Evolutionary conservation across 2,888 invertebrate species (phyloP).

Genomic region (Drosophila pseudotakahashii): DNA sequence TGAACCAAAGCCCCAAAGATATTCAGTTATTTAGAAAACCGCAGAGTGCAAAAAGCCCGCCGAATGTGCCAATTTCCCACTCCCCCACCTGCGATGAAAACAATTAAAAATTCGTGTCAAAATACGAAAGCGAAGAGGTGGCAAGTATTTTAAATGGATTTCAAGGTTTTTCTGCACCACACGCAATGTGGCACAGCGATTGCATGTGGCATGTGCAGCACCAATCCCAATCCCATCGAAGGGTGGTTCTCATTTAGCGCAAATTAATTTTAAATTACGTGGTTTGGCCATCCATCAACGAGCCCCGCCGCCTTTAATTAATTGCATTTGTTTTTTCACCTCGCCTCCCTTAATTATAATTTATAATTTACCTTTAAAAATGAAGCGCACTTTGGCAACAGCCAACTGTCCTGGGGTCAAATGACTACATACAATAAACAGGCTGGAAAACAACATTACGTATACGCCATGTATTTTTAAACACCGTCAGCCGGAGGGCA

Average conservation of each 20-base stretch:
- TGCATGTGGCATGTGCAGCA: conserved; percentile 25
- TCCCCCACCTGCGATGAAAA: conserved; percentile 18
- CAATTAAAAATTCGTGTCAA: conserved; percentile 75
- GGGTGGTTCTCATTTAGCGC: conserved; percentile 24
- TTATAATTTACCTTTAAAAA: conserved; percentile 45
- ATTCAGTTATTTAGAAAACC: conserved; percentile 74
- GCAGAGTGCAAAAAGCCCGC: conserved; percentile 67
- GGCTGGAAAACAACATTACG: conserved; percentile 17
- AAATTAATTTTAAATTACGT: conserved; percentile 51
- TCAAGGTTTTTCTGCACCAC: conserved; percentile 66
- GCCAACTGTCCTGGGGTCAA: conserved; percentile 15
- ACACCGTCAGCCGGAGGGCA: background rate
- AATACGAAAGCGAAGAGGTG: conserved; percentile 51
- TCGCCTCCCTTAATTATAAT: conserved; percentile 39
- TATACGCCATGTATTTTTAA: conserved; percentile 36
- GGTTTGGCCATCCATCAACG: conserved; percentile 20
- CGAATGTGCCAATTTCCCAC: conserved; percentile 63
- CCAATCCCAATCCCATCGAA: background rate
- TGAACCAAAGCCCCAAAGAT: conserved; percentile 60
- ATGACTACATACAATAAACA: conserved; percentile 28
- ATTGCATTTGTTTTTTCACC: conserved; percentile 26
- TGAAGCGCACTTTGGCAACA: conserved; percentile 7
- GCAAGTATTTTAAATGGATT: conserved; percentile 70
- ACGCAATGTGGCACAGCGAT: conserved; percentile 59
- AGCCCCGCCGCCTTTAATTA: conserved; percentile 40